These are phyloP conservation scores for Scaptomyza tumidula DNA, from an alignment of 2,888 invertebrate species.

Conservation along the genomic window DNA sequence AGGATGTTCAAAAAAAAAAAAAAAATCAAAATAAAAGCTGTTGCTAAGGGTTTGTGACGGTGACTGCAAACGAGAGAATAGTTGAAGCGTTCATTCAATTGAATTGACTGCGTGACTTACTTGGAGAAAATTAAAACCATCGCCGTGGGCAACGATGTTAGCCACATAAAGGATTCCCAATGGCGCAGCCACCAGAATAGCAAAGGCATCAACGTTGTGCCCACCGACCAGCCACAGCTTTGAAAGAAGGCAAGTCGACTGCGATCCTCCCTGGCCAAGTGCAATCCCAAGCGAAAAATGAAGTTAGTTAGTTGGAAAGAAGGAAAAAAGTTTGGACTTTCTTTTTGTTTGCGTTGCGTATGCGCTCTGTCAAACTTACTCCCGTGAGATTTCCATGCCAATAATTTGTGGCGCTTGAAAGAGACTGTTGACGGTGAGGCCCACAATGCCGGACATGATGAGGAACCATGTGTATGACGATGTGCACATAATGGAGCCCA, in stretches of 20 bases:
- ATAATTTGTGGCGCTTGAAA: constrained; percentile 85
- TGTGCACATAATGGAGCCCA: constrained; percentile 83
- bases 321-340: constrained; percentile 26
- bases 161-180: constrained; percentile 85
- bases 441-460: constrained; percentile 84
- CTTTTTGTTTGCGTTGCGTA: constrained; percentile 12
- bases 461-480: constrained; percentile 84
- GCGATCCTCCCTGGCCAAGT: constrained; percentile 83
- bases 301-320: constrained; percentile 46
- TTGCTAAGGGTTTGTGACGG: constrained; percentile 12
- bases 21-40: background rate
- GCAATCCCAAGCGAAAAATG: constrained; percentile 17
- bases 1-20: background rate
- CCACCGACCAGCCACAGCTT: constrained; percentile 86
- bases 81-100: constrained; percentile 38
- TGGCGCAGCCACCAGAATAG: constrained; percentile 85
- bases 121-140: constrained; percentile 84
- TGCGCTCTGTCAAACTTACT: constrained; percentile 78
- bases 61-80: constrained; percentile 15
- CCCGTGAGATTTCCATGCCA: constrained; percentile 86
- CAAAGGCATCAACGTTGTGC: constrained; percentile 85
- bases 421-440: constrained; percentile 84
- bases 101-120: constrained; percentile 81
- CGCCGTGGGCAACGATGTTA: constrained; percentile 85
- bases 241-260: constrained; percentile 85